A percentile compares a stretch with the other conserved stretches of the same genome.
Conservation (phyloP, 2,797 vertebrate genomes). For the Enteromius thamalakanensis region DNA sequence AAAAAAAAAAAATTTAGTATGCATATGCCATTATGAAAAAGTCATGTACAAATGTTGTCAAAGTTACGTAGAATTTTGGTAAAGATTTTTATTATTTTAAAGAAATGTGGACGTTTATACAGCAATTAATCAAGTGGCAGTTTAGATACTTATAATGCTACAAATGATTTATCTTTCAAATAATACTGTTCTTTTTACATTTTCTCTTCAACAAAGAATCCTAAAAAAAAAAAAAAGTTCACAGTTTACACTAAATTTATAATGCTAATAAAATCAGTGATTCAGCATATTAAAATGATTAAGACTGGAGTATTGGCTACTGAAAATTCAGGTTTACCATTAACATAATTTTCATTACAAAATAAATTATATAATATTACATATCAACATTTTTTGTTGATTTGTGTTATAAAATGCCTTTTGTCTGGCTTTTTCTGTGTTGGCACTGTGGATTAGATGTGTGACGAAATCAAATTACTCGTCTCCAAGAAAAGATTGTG, state of each 20-base stretch:
- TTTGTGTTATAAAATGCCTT: slow-evolving; percentile 13
- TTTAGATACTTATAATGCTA: background rate
- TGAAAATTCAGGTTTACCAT: background rate
- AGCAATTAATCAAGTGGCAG: background rate
- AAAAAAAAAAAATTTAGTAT: slow-evolving; percentile 90
- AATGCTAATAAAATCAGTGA: background rate
- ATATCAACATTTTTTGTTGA: background rate
- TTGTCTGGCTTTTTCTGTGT: background rate
- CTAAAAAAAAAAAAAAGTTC: background rate
- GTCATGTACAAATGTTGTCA: background rate
- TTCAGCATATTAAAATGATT: background rate
- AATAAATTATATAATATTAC: background rate
- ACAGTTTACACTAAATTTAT: background rate
- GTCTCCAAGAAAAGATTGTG: slow-evolving; percentile 17
- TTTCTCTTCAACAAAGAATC: background rate
- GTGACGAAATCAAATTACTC: slow-evolving; percentile 38
- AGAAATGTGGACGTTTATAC: background rate
- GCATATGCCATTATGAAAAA: background rate
- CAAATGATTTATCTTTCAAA: background rate
- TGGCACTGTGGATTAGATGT: slow-evolving; percentile 18
- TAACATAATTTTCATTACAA: background rate
- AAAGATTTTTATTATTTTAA: slow-evolving; percentile 51
- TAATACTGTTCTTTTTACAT: background rate
- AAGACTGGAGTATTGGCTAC: background rate
- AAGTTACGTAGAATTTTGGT: background rate